These are phyloP conservation scores for Perca schrenkii DNA, from an alignment of 2,113 vertebrate genomes.

Conservation along the genomic window DNA sequence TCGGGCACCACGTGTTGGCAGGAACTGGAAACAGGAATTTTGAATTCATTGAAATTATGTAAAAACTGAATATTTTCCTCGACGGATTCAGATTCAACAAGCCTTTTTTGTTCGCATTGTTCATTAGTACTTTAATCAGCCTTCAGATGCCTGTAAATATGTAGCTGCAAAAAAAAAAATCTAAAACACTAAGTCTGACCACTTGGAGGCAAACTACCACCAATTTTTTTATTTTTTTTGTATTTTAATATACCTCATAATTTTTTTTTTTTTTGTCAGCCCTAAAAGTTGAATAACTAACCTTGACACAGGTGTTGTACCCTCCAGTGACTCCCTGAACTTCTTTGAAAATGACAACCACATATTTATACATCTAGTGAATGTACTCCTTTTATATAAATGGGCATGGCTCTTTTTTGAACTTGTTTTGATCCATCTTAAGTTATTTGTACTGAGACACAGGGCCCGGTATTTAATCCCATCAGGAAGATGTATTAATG, in stretches of 20 bases:
- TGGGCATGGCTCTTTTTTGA: not conserved
- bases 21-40: slow-evolving; percentile 29
- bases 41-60: slow-evolving; percentile 45
- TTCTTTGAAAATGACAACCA: not conserved
- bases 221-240: not conserved
- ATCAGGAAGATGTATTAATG: slow-evolving; percentile 50
- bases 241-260: slow-evolving; percentile 1
- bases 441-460: slow-evolving; percentile 24
- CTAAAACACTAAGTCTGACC: not conserved
- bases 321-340: slow-evolving; percentile 5
- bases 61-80: slow-evolving; percentile 75
- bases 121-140: slow-evolving; percentile 70
- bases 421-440: slow-evolving; percentile 15
- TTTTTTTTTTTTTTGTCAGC: not conserved
- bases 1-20: slow-evolving; percentile 33
- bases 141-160: slow-evolving; percentile 15
- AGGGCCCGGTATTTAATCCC: slow-evolving; percentile 11
- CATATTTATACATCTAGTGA: not conserved
- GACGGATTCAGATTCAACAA: slow-evolving; percentile 4
- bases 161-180: not conserved
- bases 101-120: slow-evolving; percentile 49
- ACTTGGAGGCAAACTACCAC: too few relatives aligned
- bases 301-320: not conserved
- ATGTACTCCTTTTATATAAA: slow-evolving; percentile 3
- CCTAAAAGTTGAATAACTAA: not conserved